Evolutionary conservation across 2,797 vertebrate genomes (phyloP), one percentile per base, ranked within the genome.

Genomic region (Stomatorhinus walkeri): DNA sequence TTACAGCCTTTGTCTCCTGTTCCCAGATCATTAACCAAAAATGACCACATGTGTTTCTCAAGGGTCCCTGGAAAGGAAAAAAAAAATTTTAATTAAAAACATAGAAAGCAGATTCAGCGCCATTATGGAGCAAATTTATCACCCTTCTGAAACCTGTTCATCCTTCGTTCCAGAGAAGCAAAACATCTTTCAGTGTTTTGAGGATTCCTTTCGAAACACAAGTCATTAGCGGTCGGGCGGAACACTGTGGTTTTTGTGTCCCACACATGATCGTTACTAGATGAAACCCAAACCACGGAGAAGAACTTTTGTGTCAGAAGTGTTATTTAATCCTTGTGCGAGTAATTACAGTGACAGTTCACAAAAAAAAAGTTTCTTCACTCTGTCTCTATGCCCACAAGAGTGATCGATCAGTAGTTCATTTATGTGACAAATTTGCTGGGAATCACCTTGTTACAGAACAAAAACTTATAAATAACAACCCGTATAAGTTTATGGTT

Each of bases 11-110:
- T 91, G 97, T 97, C 91, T 97, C 95, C 89, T 99, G 98, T 88
- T 99, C 97, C 98, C 98, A 99, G 89, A 99, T 95, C 98, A 99
- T 99, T 91, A 98, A 95, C 98, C 98, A 99, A 93, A 99, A 99
- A 93, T 99, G 98, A 92, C 98, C 98, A 92, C 97, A 98, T 0
- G 98, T 99, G 89, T 98, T 98, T 92, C 96, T 98, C 93, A 99
- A 96, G 48, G 98, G 98, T 90, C 98, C 98, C 98, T 99, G 93
- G 7, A 89, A 89, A 85, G 7, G 36, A 10, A n/a, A 46, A 8
- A 79, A 43, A n/a, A 46, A 1, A 81, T 0, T 32, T 32, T 0
- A 43, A 81, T 81, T 81, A 92, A 88, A n/a, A 89, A 36, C 16
- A 86, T 8, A 79, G 24, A 10, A 48, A 16, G 46, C 54, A 61